These are phyloP conservation scores for Lordiphosa andalusiaca DNA, from an alignment of 2,888 invertebrate genomes.

Conservation along the genomic window DNA sequence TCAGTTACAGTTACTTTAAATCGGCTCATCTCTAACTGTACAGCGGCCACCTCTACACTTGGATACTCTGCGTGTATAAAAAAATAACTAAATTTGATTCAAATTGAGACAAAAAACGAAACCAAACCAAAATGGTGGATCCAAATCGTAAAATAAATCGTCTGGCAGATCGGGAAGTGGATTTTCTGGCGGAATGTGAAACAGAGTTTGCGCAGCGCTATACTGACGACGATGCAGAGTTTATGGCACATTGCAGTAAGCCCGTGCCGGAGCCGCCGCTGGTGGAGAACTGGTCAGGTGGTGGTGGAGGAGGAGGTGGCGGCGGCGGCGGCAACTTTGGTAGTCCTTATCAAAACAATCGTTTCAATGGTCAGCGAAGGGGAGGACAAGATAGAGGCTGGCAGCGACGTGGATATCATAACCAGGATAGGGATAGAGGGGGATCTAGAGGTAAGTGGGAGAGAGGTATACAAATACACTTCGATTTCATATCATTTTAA, in stretches of 20 bases:
- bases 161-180: constrained; percentile 83
- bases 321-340: constrained; percentile 40
- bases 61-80: no score
- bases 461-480: no score
- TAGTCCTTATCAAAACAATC: constrained; percentile 35
- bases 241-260: constrained; percentile 80
- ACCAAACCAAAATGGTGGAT: constrained; percentile 76
- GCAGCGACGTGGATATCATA: constrained; percentile 32
- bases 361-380: constrained; percentile 42
- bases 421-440: constrained; percentile 31
- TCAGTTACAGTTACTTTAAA: no score
- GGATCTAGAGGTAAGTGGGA: constrained; percentile 38
- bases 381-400: constrained; percentile 43
- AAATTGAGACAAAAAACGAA: no score
- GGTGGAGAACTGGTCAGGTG: constrained; percentile 82
- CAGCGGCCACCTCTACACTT: no score
- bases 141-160: constrained; percentile 80
- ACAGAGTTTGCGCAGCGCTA: constrained; percentile 84
- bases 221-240: constrained; percentile 84
- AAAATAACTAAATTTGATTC: no score
- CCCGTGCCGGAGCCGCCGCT: constrained; percentile 83
- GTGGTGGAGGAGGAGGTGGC: constrained; percentile 34
- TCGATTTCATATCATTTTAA: neutral
- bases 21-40: no score
- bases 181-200: constrained; percentile 84